These are phyloP conservation scores for Periophthalmodon schlosseri DNA, from an alignment of 2,113 vertebrate genomes.

Conservation along the genomic window DNA sequence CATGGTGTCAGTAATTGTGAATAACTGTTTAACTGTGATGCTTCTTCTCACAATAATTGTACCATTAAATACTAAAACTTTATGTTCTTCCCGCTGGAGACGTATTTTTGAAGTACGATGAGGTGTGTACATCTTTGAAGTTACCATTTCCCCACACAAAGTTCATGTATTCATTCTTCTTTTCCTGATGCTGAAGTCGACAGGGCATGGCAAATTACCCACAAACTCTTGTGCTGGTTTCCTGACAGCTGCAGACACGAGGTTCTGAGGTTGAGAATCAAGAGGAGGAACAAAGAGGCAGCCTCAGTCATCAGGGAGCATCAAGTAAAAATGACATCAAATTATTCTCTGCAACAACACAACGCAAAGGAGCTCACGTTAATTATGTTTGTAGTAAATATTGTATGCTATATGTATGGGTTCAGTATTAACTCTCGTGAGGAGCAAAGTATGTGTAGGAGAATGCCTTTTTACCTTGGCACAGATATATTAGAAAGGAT, in stretches of 20 bases:
- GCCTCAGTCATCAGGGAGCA: slow-evolving; percentile 2
- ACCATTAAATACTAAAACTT: no score
- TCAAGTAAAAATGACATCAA: slow-evolving; percentile 5
- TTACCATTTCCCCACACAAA: background rate
- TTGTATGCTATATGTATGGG: slow-evolving; percentile 17
- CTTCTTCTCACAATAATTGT: no score
- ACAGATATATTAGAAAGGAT: slow-evolving; percentile 18
- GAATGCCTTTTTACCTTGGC: slow-evolving; percentile 11
- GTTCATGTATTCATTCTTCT: slow-evolving; percentile 24
- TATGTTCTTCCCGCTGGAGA: background rate
- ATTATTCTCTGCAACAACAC: slow-evolving; percentile 5
- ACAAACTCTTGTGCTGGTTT: slow-evolving; percentile 14
- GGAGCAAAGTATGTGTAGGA: slow-evolving; percentile 11
- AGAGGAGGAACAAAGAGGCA: slow-evolving; percentile 14
- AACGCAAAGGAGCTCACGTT: background rate
- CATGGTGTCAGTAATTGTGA: no score
- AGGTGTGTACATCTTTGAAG: background rate
- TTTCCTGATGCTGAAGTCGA: slow-evolving; percentile 27
- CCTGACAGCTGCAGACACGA: background rate
- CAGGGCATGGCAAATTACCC: slow-evolving; percentile 28
- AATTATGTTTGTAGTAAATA: slow-evolving; percentile 29
- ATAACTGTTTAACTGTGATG: no score
- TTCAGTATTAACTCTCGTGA: slow-evolving; percentile 1
- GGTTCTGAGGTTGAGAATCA: slow-evolving; percentile 11
- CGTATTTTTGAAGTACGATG: slow-evolving; percentile 27